Percentiles rank a stretch among this genome's conserved stretches.
Evolutionary conservation across 2,797 vertebrate genomes (phyloP).

Genomic region (Cryptoblepharus egeriae): DNA sequence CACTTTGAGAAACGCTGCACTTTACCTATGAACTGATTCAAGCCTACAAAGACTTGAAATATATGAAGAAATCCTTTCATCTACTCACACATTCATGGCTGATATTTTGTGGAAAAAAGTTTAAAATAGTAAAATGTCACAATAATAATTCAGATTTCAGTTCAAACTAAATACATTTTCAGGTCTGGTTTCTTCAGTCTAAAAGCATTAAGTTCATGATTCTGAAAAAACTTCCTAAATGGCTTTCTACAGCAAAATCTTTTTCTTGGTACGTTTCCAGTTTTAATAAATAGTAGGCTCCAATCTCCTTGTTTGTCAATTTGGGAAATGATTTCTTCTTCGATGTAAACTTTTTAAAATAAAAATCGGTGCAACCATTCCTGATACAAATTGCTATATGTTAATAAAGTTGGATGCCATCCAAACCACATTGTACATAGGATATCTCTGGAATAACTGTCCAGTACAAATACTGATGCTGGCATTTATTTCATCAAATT

Average conservation of each 20-base stretch:
- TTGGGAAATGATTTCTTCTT: slow-evolving; percentile 1
- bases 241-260: not conserved
- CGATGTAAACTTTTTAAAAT: not conserved
- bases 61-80: not conserved
- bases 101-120: not conserved
- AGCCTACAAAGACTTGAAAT: not conserved
- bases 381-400: not conserved
- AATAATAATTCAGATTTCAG: not conserved
- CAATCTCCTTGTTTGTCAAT: not conserved
- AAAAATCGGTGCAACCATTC: not conserved
- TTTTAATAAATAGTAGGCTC: not conserved
- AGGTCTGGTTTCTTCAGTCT: not conserved
- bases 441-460: not conserved
- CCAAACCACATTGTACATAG: not conserved
- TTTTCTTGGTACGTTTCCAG: not conserved
- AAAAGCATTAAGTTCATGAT: not conserved
- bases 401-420: slow-evolving; percentile 8
- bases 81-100: not conserved
- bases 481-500: not conserved
- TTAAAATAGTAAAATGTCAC: not conserved
- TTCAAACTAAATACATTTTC: not conserved
- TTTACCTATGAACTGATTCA: not conserved
- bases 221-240: not conserved
- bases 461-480: not conserved
- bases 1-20: no score